A percentile compares a stretch with the other conserved stretches of the same genome.
These are phyloP conservation scores for Oceanites oceanicus DNA, from an alignment of 2,113 vertebrate genomes.

Conservation along the genomic window DNA sequence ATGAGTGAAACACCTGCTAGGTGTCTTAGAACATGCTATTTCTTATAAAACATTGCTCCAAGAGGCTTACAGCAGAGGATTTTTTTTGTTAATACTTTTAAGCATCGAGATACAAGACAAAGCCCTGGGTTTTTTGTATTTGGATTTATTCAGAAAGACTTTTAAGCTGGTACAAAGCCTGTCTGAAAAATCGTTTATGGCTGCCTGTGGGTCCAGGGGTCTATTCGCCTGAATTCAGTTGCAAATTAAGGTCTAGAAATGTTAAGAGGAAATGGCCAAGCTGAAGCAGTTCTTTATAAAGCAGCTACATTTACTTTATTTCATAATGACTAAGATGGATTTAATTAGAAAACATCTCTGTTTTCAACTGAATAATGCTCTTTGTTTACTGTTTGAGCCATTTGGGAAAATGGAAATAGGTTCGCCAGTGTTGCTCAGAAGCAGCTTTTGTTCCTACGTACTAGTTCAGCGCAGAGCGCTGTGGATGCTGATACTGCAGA, in stretches of 20 bases:
- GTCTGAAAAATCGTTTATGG: background rate
- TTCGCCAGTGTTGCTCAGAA: background rate
- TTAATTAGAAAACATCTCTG: constrained; percentile 9
- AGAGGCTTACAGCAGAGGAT: background rate
- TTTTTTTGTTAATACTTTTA: background rate
- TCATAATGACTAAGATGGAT: background rate
- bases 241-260: background rate
- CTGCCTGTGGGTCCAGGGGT: background rate
- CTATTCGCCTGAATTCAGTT: background rate
- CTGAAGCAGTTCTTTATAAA: background rate
- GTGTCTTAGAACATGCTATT: accelerated
- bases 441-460: background rate
- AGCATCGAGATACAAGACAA: background rate
- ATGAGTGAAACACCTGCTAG: background rate
- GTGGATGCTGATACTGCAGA: background rate
- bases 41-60: background rate
- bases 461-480: background rate
- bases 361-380: constrained; percentile 21
- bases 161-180: background rate
- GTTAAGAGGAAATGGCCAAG: background rate
- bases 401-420: background rate
- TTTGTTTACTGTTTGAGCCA: background rate
- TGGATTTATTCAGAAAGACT: background rate
- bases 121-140: background rate
- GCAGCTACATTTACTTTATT: background rate